These are phyloP conservation scores for Lasioglossum lativentre DNA, from an alignment of 2,888 invertebrate genomes.

Conservation along the genomic window DNA sequence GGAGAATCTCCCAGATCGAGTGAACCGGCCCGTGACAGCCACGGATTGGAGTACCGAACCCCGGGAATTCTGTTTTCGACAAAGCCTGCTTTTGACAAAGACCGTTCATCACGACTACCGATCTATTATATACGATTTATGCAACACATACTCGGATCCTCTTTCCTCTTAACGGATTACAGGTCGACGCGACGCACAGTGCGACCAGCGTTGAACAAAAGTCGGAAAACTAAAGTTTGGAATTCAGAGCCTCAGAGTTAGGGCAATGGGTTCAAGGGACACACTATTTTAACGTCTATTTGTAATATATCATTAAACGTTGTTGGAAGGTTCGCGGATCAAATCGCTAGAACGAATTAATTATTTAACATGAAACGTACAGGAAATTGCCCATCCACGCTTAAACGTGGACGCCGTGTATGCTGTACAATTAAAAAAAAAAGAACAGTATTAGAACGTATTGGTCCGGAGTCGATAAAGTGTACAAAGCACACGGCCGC, in stretches of 20 bases:
- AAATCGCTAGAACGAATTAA: too few relatives aligned
- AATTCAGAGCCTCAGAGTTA: too few relatives aligned
- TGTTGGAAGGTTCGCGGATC: too few relatives aligned
- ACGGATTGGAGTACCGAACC: constrained; percentile 10
- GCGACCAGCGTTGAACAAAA: too few relatives aligned
- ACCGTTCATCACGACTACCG: constrained; percentile 31
- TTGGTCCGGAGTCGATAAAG: neutral
- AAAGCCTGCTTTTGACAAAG: constrained; percentile 52
- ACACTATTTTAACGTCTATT: too few relatives aligned
- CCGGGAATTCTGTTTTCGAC: constrained; percentile 43
- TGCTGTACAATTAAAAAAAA: neutral
- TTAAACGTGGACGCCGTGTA: too few relatives aligned
- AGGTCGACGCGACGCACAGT: neutral
- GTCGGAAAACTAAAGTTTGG: too few relatives aligned
- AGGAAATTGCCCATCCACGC: neutral
- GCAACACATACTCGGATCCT: neutral
- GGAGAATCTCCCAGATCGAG: constrained; percentile 56
- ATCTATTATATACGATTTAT: constrained; percentile 43
- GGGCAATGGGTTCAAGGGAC: too few relatives aligned
- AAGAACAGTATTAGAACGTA: neutral
- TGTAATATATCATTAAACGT: too few relatives aligned
- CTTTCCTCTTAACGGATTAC: neutral
- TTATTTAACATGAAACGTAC: too few relatives aligned
- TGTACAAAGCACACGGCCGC: neutral
- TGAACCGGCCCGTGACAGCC: constrained; percentile 57